Evolutionary conservation across 53 echinoderm and acorn worm genomes (phyloP), one percentile per base, ranked within the genome.

Genomic region (Holothuria scabra): DNA sequence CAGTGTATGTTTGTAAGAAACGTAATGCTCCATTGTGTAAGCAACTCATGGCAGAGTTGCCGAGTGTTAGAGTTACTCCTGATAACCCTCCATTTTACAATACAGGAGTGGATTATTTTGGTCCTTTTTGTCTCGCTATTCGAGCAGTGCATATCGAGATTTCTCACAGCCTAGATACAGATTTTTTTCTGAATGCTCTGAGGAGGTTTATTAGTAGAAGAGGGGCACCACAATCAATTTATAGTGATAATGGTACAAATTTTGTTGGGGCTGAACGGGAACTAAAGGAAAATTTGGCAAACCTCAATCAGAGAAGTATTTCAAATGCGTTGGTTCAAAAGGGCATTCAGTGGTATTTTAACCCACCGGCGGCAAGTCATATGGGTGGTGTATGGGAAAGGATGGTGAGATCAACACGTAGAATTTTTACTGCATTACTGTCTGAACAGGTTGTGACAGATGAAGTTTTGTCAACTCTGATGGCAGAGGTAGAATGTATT

Each of bases 161-260:
- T 22, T 60, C 60, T 22, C 60, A 60, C 8, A 22, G n/a, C n/a
- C 25, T 60, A 25, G 60, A 60, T 8, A 60, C 60, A 60, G 25
- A 25, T 25, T 60, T 8, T n/a, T 60, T 60, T 25, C n/a, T 60
- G n/a, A 60, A 60, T 8, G 60, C 8, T 8, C 5, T 60, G 25
- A 60, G 60, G 60, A 3, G 60, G 60, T 60, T 60, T 60, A 60
- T 60, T 8, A 60, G 60, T 60, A 60, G 60, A 60, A 60, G 60
- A 60, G n/a, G 25, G 60, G 25, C 5, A 25, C 60, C 60, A 22
- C n/a, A 60, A 5, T 25, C n/a, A 22, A 60, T 60, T n/a, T 60
- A 60, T 60, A 60, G 60, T 60, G 60, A 60, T 60, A 60, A 60
- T 60, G 60, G 60, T 3, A 22, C 60, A n/a, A 60, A 60, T 60